A percentile compares a stretch with the other conserved stretches of the same genome.
Conservation (phyloP, 2,888 invertebrate species). For the Mesorhabditis sp. region DNA sequence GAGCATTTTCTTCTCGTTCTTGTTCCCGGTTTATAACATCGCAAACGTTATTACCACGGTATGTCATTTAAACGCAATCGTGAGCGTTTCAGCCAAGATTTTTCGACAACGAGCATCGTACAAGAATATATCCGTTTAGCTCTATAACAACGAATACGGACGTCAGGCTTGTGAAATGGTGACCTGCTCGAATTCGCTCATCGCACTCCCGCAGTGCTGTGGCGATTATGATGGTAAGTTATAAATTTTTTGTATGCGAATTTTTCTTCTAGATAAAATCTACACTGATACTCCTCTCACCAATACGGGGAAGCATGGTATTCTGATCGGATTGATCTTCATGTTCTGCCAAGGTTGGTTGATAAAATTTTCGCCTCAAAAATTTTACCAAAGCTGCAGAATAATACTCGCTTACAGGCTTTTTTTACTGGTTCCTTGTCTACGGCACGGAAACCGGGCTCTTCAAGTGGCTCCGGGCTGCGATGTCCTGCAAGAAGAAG, state of each 20-base stretch:
- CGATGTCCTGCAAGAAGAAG: constrained; percentile 13
- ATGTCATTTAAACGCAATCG: constrained; percentile 10
- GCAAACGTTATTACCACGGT: constrained; percentile 28
- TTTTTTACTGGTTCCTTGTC: constrained; percentile 31
- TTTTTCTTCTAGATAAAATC: constrained; percentile 12
- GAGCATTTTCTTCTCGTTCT: constrained; percentile 27
- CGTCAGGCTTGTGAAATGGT: constrained; percentile 37
- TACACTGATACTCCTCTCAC: constrained; percentile 32
- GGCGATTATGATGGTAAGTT: constrained; percentile 19
- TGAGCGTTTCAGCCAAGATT: constrained; percentile 22
- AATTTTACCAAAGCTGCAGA: too few species aligned
- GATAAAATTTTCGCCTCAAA: neutral
- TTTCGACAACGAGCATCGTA: constrained; percentile 17
- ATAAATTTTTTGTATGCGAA: neutral
- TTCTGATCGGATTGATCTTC: constrained; percentile 36
- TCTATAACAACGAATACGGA: constrained; percentile 44
- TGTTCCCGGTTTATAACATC: constrained; percentile 32
- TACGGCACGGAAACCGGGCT: constrained; percentile 22
- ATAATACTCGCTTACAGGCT: constrained; percentile 16
- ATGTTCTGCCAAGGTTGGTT: constrained; percentile 27
- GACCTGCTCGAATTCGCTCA: constrained; percentile 28
- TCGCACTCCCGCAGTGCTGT: constrained; percentile 25
- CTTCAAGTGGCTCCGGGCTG: constrained; percentile 10
- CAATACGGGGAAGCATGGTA: constrained; percentile 28
- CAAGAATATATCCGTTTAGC: constrained; percentile 10